phyloP scores from a whole-genome alignment of 2,797 vertebrate genomes.

The Xerus rutilus region DNA sequence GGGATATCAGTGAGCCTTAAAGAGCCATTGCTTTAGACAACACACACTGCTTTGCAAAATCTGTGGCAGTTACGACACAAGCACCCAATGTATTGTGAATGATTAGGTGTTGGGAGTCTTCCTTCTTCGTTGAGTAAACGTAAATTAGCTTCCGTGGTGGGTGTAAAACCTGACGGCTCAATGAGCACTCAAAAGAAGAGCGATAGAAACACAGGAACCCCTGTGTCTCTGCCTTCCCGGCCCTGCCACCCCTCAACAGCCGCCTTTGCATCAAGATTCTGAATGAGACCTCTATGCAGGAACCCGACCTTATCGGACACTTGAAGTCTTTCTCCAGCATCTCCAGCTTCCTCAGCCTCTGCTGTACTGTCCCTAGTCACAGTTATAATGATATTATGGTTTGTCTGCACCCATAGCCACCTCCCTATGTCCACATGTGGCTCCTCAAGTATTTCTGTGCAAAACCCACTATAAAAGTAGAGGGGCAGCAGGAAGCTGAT shows the following conservation, averaged over 20 bases:
- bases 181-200: neutral
- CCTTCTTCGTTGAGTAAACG: neutral
- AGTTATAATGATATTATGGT: neutral
- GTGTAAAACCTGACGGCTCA: neutral
- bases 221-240: no score
- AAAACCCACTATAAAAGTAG: neutral
- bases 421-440: neutral
- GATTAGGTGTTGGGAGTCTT: neutral
- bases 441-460: neutral
- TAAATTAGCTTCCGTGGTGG: neutral
- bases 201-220: neutral
- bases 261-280: neutral
- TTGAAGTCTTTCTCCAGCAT: neutral
- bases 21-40: neutral
- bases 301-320: neutral
- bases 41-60: neutral
- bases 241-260: neutral
- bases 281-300: neutral
- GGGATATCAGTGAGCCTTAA: neutral
- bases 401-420: rapidly evolving
- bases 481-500: neutral
- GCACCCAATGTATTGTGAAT: neutral
- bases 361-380: neutral
- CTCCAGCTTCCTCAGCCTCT: neutral
- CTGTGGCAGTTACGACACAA: no score